Evolutionary conservation across 2,113 vertebrate genomes (phyloP).

Genomic region (Plecotus auritus): DNA sequence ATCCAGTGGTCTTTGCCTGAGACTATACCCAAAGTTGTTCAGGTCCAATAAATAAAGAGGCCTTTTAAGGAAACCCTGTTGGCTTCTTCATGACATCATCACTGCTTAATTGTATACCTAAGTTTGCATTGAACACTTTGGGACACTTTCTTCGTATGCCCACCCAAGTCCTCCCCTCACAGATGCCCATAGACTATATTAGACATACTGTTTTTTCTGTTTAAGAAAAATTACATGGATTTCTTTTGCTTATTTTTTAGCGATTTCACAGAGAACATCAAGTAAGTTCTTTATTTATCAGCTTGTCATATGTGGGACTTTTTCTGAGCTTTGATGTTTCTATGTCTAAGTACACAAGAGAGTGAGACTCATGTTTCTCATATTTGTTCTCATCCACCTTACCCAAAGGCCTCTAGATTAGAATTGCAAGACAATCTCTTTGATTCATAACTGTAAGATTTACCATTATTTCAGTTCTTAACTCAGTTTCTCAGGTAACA

Average conservation of each 20-base stretch:
- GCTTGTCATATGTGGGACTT: background rate
- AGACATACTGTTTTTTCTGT: background rate
- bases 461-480: background rate
- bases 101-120: background rate
- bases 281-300: constrained; percentile 43
- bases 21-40: background rate
- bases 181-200: background rate
- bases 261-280: constrained; percentile 42
- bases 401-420: background rate
- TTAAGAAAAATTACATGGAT: constrained; percentile 27
- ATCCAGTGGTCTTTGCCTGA: background rate
- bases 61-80: background rate
- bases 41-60: background rate
- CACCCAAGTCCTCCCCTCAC: background rate
- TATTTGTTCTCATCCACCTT: background rate
- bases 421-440: background rate
- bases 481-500: background rate
- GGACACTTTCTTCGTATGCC: background rate
- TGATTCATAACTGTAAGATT: background rate
- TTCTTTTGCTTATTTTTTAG: constrained; percentile 29
- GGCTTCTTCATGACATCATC: background rate
- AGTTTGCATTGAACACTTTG: background rate
- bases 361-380: background rate
- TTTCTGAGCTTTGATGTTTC: background rate
- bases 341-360: background rate